phyloP scores from a whole-genome alignment of 2,113 vertebrate genomes.

The Loxodonta africana region DNA sequence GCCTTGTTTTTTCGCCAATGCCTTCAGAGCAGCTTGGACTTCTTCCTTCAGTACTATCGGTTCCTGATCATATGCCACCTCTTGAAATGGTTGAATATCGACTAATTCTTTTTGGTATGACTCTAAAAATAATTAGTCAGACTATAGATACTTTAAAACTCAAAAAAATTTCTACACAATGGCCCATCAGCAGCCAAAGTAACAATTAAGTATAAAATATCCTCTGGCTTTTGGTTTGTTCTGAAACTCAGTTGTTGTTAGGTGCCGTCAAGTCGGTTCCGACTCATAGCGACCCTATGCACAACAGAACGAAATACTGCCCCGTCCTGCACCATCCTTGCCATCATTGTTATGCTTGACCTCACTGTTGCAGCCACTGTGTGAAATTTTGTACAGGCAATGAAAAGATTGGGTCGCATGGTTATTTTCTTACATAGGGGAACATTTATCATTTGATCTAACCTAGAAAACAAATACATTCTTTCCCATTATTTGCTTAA shows the following conservation, averaged over 20 bases:
- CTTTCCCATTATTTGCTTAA: constrained; percentile 71
- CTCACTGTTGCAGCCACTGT: too few relatives aligned
- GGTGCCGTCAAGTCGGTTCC: too few relatives aligned
- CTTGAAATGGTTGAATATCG: too few relatives aligned
- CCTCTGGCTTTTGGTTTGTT: constrained; percentile 39
- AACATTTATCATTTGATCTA: constrained; percentile 67
- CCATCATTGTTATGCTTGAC: too few relatives aligned
- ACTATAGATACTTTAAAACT: background rate
- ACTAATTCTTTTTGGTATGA: too few relatives aligned
- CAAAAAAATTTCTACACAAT: constrained; percentile 43
- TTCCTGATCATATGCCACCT: too few relatives aligned
- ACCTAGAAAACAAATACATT: constrained; percentile 56
- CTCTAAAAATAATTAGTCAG: background rate
- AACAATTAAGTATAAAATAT: background rate
- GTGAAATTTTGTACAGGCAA: background rate
- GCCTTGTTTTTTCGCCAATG: too few relatives aligned
- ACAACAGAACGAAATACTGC: too few relatives aligned
- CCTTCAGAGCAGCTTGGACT: too few relatives aligned
- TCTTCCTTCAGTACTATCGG: too few relatives aligned
- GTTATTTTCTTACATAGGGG: constrained; percentile 29
- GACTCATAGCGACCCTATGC: too few relatives aligned
- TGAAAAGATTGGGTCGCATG: background rate
- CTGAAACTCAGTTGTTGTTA: background rate
- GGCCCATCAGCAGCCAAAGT: background rate
- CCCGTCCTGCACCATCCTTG: too few relatives aligned